phyloP scores from a whole-genome alignment of 2,797 vertebrate genomes.

The Anguilla anguilla region DNA sequence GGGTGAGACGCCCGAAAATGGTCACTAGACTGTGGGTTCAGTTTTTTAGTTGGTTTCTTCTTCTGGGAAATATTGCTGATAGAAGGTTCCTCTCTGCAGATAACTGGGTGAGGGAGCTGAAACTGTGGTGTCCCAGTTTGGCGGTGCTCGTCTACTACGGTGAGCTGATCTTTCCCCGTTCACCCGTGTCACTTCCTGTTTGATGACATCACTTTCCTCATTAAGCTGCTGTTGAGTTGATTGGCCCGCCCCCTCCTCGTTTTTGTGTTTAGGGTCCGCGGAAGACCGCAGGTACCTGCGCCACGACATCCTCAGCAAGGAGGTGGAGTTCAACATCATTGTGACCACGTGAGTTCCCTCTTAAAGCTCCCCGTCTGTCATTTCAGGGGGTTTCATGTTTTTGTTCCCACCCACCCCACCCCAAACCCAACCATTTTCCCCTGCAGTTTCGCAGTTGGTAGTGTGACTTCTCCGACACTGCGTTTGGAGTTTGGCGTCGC shows the following conservation, averaged over 20 bases:
- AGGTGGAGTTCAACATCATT: constrained; percentile 85
- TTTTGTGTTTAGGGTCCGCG: constrained; percentile 76
- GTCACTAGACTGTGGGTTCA: neutral
- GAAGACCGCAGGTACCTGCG: constrained; percentile 89
- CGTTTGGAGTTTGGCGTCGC: neutral
- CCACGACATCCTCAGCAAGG: constrained; percentile 81
- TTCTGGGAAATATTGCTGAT: neutral
- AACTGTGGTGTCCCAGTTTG: constrained; percentile 89
- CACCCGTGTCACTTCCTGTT: neutral
- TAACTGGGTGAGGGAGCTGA: constrained; percentile 96
- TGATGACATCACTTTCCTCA: neutral
- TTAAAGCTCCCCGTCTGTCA: neutral
- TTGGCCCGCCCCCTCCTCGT: neutral
- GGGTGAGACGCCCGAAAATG: constrained; percentile 70
- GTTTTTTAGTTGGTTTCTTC: too few relatives aligned
- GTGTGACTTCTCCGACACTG: neutral
- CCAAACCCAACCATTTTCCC: too few relatives aligned
- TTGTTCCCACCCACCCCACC: neutral
- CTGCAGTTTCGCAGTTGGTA: neutral
- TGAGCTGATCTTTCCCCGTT: constrained; percentile 60
- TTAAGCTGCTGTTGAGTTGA: neutral
- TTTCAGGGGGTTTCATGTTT: neutral
- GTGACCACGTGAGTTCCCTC: constrained; percentile 88
- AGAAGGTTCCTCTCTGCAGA: constrained; percentile 66
- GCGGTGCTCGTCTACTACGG: constrained; percentile 90